Percentiles rank a stretch among this genome's conserved stretches.
Evolutionary conservation across 92 coral and sea anemone species (phyloP).

Genomic region (Galaxea fascicularis): DNA sequence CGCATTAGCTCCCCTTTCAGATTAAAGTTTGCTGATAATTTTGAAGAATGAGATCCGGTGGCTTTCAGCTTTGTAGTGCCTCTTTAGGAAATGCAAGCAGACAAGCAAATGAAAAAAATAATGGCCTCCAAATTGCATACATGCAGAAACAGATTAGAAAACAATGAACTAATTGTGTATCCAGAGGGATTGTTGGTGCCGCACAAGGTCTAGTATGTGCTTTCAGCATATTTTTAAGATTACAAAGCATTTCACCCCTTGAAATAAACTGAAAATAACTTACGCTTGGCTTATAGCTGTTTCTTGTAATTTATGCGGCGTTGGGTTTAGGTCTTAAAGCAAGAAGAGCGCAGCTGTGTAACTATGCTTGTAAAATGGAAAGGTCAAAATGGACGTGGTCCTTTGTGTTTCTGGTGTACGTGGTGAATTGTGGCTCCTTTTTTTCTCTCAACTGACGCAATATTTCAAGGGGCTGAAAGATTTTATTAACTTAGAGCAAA

Average conservation of each 20-base stretch:
- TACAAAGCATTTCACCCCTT: neutral
- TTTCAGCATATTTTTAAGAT: neutral
- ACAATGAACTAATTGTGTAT: constrained; percentile 13
- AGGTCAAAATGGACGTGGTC: neutral
- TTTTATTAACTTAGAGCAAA: neutral
- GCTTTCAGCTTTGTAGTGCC: constrained; percentile 6
- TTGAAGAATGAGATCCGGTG: constrained; percentile 29
- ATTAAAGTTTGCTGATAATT: constrained; percentile 3
- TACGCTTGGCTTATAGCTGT: neutral
- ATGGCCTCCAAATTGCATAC: constrained; percentile 15
- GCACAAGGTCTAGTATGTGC: neutral
- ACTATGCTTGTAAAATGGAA: neutral
- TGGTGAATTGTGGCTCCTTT: neutral
- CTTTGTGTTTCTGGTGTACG: neutral
- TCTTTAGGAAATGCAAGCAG: constrained; percentile 27
- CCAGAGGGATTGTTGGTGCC: neutral
- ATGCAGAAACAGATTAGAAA: neutral
- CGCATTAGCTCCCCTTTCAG: neutral
- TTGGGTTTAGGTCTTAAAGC: neutral
- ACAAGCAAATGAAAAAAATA: constrained; percentile 12
- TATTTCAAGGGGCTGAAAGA: neutral
- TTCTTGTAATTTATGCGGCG: neutral
- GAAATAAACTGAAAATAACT: neutral
- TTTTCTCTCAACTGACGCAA: neutral
- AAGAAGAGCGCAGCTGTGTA: constrained; percentile 18